Percentiles rank a stretch among this genome's conserved stretches.
phyloP scores from a whole-genome alignment of 1,140 invertebrate genomes.

The Drosophila lini region DNA sequence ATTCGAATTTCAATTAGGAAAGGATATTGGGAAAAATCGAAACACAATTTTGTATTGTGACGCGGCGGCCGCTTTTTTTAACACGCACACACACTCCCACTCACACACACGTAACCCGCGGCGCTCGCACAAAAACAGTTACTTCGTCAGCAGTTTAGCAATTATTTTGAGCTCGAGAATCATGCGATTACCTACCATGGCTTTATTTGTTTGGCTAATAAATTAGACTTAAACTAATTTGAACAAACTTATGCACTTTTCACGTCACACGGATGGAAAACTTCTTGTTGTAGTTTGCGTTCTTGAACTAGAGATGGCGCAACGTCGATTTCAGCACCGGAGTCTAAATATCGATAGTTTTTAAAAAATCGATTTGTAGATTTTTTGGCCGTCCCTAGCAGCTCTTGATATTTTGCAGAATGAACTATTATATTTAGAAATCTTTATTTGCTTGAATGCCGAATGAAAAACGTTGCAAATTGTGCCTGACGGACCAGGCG shows the following conservation, averaged over 20 bases:
- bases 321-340: neutral
- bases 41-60: slow-evolving; percentile 56
- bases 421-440: neutral
- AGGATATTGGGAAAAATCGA: slow-evolving; percentile 58
- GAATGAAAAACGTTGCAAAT: slow-evolving; percentile 1
- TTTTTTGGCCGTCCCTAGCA: neutral
- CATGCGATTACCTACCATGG: slow-evolving; percentile 29
- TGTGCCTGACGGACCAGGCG: slow-evolving; percentile 7
- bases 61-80: slow-evolving; percentile 49
- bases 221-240: slow-evolving; percentile 42
- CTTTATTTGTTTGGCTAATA: slow-evolving; percentile 31
- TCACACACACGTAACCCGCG: slow-evolving; percentile 29
- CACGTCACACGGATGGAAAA: slow-evolving; percentile 37
- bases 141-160: slow-evolving; percentile 24
- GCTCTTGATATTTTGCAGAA: neutral
- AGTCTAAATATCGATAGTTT: neutral
- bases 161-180: neutral
- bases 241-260: slow-evolving; percentile 41
- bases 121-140: slow-evolving; percentile 13
- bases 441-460: neutral
- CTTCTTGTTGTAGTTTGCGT: slow-evolving; percentile 42
- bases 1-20: slow-evolving; percentile 33
- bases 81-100: slow-evolving; percentile 26
- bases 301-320: slow-evolving; percentile 8
- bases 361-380: neutral